phyloP scores from a whole-genome alignment of 2,797 vertebrate species.

The Labeo calbasu region DNA sequence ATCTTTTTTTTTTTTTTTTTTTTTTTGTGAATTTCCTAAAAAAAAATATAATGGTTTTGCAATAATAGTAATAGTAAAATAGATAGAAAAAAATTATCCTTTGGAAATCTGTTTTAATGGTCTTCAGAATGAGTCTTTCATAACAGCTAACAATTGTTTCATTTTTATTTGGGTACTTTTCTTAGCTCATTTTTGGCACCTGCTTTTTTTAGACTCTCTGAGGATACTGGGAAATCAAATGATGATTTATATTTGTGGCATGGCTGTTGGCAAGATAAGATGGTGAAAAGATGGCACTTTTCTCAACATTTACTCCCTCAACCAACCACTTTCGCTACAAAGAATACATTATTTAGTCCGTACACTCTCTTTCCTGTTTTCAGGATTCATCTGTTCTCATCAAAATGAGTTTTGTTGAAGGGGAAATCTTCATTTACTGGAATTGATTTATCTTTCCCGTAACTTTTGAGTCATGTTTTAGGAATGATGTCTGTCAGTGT shows the following conservation, averaged over 20 bases:
- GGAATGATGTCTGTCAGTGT: slow-evolving; percentile 18
- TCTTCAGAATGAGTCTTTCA: slow-evolving; percentile 31
- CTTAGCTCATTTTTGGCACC: neutral
- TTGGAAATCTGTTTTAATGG: slow-evolving; percentile 6
- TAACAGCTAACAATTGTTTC: neutral
- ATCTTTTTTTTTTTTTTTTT: too few species aligned
- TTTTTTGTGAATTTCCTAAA: too few species aligned
- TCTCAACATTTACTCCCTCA: neutral
- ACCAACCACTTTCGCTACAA: neutral
- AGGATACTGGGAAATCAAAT: neutral
- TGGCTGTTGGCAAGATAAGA: slow-evolving; percentile 1
- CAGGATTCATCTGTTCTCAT: slow-evolving; percentile 12
- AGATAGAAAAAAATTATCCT: neutral
- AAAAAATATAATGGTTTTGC: too few species aligned
- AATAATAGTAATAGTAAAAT: too few species aligned
- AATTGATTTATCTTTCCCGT: slow-evolving; percentile 18
- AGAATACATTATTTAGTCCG: slow-evolving; percentile 2
- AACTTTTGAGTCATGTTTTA: slow-evolving; percentile 29
- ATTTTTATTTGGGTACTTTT: neutral
- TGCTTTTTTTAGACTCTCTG: neutral
- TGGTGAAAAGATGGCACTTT: neutral
- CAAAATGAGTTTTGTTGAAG: neutral
- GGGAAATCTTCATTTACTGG: slow-evolving; percentile 15
- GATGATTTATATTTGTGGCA: neutral
- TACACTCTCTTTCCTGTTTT: neutral